Evolutionary conservation across 2,113 vertebrate genomes (phyloP), one percentile per base, ranked within the genome.

Genomic region (Syrrhaptes paradoxus): DNA sequence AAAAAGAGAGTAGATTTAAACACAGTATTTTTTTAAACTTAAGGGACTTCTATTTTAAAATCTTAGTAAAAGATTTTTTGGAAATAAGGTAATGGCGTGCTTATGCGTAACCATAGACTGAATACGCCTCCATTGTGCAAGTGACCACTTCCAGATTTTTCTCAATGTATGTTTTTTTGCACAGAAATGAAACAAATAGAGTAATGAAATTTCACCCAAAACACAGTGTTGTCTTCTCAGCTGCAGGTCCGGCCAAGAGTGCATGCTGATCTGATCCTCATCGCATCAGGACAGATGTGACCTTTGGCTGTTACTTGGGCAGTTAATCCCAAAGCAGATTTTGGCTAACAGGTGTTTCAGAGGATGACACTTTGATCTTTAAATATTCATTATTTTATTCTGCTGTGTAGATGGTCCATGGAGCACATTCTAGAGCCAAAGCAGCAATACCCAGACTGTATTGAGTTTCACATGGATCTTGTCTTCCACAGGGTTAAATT

Each of bases 301-400:
- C 95, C 91, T 97, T 97, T 94, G 81, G 77, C 89, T 82, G 49
- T 86, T 90, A 43, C 88, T 93, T 36, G 84, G 46, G 93, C 77
- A 88, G 85, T 93, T 96, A 91, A 92, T 95, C 80, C 72, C 58
- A 51, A 63, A 90, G 81, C 1, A 0, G 61, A 51, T 95, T 97
- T 90, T 92, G 87, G 52, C 90, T 86, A 81, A 63, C 95, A 95
- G 96, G 96, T 97, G 96, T 85, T 97, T 83, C 88, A 93, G 82
- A 92, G 52, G 74, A 93, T 87, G 73, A 87, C 55, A 62, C 79
- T 94, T 96, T 87, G 90, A 92, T 96, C 93, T 97, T 97, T 95
- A 92, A 73, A 76, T 85, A 46, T 87, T 85, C 80, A 91, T 95
- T 89, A 87, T 96, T 95, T 91, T 95, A 94, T 87, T 92, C 70